Conservation (phyloP, 2,888 invertebrate genomes). For the Macrosiphum euphorbiae region DNA sequence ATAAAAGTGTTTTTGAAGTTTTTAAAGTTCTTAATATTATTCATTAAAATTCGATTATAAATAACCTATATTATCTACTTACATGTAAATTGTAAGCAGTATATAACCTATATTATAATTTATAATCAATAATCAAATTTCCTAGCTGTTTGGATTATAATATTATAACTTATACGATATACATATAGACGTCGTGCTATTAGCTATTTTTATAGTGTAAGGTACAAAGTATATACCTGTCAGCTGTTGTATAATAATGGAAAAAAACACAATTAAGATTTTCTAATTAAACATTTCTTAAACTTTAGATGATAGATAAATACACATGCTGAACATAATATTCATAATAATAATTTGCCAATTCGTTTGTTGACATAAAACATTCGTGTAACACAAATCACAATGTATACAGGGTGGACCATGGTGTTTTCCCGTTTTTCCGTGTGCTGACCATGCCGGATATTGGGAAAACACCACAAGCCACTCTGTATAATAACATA, state of each 20-base stretch:
- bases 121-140: neutral
- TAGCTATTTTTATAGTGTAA: neutral
- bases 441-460: neutral
- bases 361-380: neutral
- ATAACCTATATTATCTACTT: neutral
- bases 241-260: neutral
- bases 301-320: neutral
- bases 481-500: neutral
- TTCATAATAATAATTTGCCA: neutral
- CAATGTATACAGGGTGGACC: neutral
- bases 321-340: neutral
- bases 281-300: conserved; percentile 14
- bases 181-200: neutral
- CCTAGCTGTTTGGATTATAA: neutral
- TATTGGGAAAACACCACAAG: neutral
- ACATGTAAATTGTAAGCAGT: neutral
- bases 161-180: neutral
- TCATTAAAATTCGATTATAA: neutral
- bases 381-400: neutral
- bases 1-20: neutral
- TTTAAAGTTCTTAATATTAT: conserved; percentile 1
- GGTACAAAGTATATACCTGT: neutral
- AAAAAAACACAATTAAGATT: neutral
- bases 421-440: neutral
- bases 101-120: neutral